Percentiles rank a stretch among this genome's conserved stretches.
phyloP scores from a whole-genome alignment of 2,113 vertebrate species.

The Ochotona curzoniae region DNA sequence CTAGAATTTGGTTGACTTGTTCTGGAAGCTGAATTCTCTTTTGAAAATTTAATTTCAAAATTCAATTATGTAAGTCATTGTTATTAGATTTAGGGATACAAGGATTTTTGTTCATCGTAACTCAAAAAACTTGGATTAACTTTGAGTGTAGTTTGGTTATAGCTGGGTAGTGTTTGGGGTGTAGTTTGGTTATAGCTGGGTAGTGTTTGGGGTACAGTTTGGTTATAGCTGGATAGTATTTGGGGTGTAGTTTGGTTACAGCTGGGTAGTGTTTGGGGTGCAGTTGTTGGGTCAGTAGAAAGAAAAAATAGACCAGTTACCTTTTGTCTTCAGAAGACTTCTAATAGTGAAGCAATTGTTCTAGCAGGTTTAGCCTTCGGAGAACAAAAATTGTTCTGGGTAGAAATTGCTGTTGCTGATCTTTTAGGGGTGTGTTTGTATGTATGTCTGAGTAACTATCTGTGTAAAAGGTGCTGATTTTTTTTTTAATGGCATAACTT shows the following conservation, averaged over 20 bases:
- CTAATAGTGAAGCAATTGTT: slow-evolving; percentile 19
- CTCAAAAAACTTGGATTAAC: slow-evolving; percentile 4
- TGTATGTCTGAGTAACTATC: not conserved
- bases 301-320: slow-evolving; percentile 46
- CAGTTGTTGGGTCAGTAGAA: not conserved
- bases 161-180: slow-evolving; percentile 13
- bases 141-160: slow-evolving; percentile 20
- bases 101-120: slow-evolving; percentile 21
- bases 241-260: not conserved
- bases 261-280: too few relatives aligned
- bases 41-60: slow-evolving; percentile 53
- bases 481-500: slow-evolving; percentile 8
- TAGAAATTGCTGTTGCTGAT: not conserved
- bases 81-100: slow-evolving; percentile 8
- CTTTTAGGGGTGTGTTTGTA: not conserved
- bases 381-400: not conserved
- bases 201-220: too few relatives aligned
- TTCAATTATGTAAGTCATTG: slow-evolving; percentile 35
- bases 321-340: not conserved
- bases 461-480: slow-evolving; percentile 16
- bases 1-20: not conserved
- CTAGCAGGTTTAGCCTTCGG: not conserved
- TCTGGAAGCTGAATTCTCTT: slow-evolving; percentile 29
- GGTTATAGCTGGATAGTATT: not conserved
- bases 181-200: too few relatives aligned